Base-by-base conservation (phyloP, 2,888 invertebrate species). In the Oscheius onirici region DNA sequence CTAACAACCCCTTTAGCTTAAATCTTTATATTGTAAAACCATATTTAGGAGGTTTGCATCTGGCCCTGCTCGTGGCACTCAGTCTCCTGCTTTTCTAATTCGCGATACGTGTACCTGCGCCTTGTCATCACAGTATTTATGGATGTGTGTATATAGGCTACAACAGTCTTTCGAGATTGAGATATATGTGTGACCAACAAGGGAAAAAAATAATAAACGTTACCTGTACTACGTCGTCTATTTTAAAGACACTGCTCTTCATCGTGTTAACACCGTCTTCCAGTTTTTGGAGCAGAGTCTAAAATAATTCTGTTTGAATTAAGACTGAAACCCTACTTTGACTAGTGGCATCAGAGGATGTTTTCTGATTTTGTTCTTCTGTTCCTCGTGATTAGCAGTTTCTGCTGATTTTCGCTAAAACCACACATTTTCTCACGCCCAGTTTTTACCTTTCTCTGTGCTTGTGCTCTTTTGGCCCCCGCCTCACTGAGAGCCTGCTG, bases 341-440 rank as follows among this genome's bases (percentile, higher is more conserved):
- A 76, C 74, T 11, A 76, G 61, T 15, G 78, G 73, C 69, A 76
- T 69, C 8, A 78, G 58, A 13, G 76, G 78, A 65, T 78, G 78
- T 17, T 43, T 17, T 6, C 58, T 2, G 10, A 78, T 75, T 49
- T 69, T 72, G 17, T 58, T 61, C 28, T 68, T 68, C 10, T 26
- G 24, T 13, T n/a, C 26, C 26, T 68, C 68, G 3, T 11, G n/a
- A 41, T 17, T 58, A 11, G 20, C 20, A 28, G 22, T 20, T 40
- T 58, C 58, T 20, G 10, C 40, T 10, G 58, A 41, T 41, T 58
- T 58, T 58, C 58, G 40, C 58, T 58, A 24, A 41, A 58, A 22
- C 3, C 5, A 46, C 8, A 46, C 46, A 3, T 46, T 20, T 3
- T 46, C 8, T 46, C 20, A 17, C 46, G 3, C 46, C 46, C 20